Evolutionary conservation across 30 jellyfish, hydroid and myxozoan genomes (phyloP).

Genomic region (Hydractinia echinata): DNA sequence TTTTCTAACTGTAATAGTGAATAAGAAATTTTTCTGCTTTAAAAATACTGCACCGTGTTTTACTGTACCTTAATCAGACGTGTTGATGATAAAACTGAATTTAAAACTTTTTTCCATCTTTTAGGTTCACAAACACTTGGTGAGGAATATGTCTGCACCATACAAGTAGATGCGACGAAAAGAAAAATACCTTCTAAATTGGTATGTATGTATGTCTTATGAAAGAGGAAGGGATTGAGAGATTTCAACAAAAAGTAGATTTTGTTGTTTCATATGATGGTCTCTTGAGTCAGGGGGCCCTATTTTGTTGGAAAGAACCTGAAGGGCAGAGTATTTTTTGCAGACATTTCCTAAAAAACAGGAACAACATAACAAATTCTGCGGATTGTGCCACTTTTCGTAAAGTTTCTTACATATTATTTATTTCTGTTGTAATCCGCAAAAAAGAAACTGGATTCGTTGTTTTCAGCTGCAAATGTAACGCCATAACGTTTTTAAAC

Average conservation of each 20-base stretch:
- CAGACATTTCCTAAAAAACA: neutral
- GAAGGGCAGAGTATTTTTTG: neutral
- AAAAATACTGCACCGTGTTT: no score
- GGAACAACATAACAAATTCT: no score
- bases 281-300: neutral
- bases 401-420: no score
- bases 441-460: no score
- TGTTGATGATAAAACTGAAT: neutral
- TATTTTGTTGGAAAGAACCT: neutral
- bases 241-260: neutral
- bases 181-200: slow-evolving; percentile 20
- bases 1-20: no score
- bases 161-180: slow-evolving; percentile 24
- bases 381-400: no score
- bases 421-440: no score
- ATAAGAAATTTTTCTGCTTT: no score
- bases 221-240: neutral
- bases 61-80: no score
- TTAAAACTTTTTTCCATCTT: neutral
- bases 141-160: slow-evolving; percentile 27
- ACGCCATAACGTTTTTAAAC: no score
- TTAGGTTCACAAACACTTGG: slow-evolving; percentile 40
- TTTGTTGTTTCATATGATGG: neutral
- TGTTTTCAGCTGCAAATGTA: no score
- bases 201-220: slow-evolving; percentile 1